These are phyloP conservation scores for Callipepla squamata DNA, from an alignment of 2,113 vertebrate species.

Conservation along the genomic window DNA sequence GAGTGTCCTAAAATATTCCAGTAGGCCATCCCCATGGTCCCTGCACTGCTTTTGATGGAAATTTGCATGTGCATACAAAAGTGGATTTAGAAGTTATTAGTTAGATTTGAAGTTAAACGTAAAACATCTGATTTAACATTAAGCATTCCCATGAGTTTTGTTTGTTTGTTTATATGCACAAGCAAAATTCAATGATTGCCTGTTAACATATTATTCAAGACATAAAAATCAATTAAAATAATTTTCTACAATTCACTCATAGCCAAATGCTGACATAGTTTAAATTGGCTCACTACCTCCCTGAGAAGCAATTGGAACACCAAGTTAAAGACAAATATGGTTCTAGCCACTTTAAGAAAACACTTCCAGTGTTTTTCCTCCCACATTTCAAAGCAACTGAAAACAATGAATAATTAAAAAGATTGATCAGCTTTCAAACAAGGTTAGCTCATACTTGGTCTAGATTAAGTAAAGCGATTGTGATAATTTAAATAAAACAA, in stretches of 20 bases:
- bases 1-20: neutral
- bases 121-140: slow-evolving; percentile 40
- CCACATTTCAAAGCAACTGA: slow-evolving; percentile 9
- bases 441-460: slow-evolving; percentile 14
- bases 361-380: neutral
- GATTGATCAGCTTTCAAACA: slow-evolving; percentile 44
- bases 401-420: slow-evolving; percentile 55
- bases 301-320: slow-evolving; percentile 1
- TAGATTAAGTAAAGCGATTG: slow-evolving; percentile 37
- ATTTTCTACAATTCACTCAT: slow-evolving; percentile 16
- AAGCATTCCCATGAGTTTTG: neutral
- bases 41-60: neutral
- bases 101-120: slow-evolving; percentile 20
- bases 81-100: neutral
- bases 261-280: slow-evolving; percentile 43
- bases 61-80: neutral
- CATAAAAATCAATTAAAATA: slow-evolving; percentile 60
- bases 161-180: neutral
- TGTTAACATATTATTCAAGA: slow-evolving; percentile 43
- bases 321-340: slow-evolving; percentile 14
- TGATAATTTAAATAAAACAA: slow-evolving; percentile 52
- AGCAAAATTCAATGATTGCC: slow-evolving; percentile 31
- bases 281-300: neutral
- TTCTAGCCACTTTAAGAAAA: slow-evolving; percentile 14
- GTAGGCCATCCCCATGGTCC: neutral